These are phyloP conservation scores for Philaethria dido DNA, from an alignment of 2,888 invertebrate species.

Conservation along the genomic window DNA sequence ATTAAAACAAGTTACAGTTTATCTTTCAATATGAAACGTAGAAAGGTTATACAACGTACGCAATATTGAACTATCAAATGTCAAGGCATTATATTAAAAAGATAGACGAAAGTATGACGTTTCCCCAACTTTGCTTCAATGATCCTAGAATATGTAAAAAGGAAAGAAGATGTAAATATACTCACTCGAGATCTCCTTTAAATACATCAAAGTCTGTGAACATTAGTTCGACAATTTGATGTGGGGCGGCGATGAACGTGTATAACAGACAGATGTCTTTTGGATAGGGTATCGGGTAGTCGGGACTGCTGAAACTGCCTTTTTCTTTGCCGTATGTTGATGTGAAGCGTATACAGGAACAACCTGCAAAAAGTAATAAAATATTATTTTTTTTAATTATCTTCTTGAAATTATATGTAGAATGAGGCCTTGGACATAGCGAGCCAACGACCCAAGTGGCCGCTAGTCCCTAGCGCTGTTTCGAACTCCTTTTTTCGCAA, in stretches of 20 bases:
- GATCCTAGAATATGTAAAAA: neutral
- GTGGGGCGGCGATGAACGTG: conserved; percentile 91
- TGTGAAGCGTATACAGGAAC: conserved; percentile 92
- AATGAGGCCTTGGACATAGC: no score
- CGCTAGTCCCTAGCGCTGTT: no score
- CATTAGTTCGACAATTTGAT: conserved; percentile 92
- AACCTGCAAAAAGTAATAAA: conserved; percentile 82
- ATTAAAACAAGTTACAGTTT: no score
- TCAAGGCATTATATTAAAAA: no score
- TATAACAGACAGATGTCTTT: conserved; percentile 93
- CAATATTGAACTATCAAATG: no score
- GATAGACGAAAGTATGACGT: no score
- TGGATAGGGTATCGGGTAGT: conserved; percentile 91
- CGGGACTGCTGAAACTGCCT: conserved; percentile 93
- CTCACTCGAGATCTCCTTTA: conserved; percentile 87
- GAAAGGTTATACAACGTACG: no score
- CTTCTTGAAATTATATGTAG: no score
- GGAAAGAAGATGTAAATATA: conserved; percentile 51
- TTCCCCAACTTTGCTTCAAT: no score
- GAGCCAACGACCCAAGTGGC: no score
- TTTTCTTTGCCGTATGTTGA: conserved; percentile 91
- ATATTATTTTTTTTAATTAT: neutral
- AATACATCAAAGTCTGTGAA: conserved; percentile 92
- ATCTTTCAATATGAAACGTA: no score
- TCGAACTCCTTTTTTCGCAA: no score